A percentile compares a stretch with the other conserved stretches of the same genome.
Evolutionary conservation across 2,113 vertebrate genomes (phyloP).

Genomic region (Platichthys flesus): DNA sequence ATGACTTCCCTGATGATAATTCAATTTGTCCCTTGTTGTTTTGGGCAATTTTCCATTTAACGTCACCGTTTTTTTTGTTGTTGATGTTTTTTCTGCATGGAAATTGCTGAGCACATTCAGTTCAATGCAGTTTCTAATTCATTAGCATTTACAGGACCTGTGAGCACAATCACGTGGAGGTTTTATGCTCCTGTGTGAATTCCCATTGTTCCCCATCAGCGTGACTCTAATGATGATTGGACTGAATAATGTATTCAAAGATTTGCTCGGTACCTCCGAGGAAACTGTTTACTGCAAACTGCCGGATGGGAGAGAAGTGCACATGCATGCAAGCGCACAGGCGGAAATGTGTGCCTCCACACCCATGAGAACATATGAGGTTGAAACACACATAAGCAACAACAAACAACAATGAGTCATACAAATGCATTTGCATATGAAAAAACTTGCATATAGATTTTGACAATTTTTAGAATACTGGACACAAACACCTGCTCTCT

Average conservation of each 20-base stretch:
- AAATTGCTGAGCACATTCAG: constrained; percentile 15
- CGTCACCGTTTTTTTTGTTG: background rate
- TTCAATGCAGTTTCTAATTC: constrained; percentile 7
- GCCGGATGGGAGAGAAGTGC: constrained; percentile 1
- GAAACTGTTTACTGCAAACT: constrained; percentile 44
- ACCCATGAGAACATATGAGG: background rate
- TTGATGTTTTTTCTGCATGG: background rate
- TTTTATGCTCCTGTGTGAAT: constrained; percentile 17
- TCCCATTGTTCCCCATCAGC: constrained; percentile 5
- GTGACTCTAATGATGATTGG: constrained; percentile 39
- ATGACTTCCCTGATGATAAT: constrained; percentile 24
- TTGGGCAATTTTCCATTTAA: constrained; percentile 35
- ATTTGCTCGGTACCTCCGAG: constrained; percentile 29
- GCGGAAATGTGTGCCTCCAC: background rate
- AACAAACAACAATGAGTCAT: background rate
- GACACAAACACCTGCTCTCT: constrained; percentile 6
- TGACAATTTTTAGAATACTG: background rate
- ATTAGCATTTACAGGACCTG: constrained; percentile 28
- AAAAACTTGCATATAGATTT: background rate
- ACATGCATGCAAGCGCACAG: background rate
- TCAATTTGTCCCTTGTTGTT: constrained; percentile 30
- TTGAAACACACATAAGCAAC: background rate
- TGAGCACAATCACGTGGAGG: background rate
- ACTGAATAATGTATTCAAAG: constrained; percentile 48
- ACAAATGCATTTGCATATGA: background rate